phyloP scores from a whole-genome alignment of 2,797 vertebrate genomes.

The Okamejei kenojei region DNA sequence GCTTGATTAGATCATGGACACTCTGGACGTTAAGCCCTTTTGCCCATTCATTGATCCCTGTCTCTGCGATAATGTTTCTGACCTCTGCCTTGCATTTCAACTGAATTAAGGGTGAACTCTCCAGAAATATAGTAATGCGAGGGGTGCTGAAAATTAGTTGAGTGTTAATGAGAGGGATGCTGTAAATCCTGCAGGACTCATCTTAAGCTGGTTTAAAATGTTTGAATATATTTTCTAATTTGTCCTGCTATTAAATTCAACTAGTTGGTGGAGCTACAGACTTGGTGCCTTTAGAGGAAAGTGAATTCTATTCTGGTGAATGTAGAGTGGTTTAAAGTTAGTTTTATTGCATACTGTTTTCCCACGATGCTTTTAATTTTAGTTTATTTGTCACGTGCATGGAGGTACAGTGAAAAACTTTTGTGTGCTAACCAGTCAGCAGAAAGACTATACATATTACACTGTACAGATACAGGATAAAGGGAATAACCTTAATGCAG shows the following conservation, averaged over 20 bases:
- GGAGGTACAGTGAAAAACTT: too few relatives aligned
- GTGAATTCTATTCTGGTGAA: background rate
- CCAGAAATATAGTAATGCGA: background rate
- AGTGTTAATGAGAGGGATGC: too few relatives aligned
- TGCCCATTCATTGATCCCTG: too few relatives aligned
- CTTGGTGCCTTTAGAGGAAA: background rate
- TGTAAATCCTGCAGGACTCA: background rate
- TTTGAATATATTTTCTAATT: background rate
- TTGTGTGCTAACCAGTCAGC: too few relatives aligned
- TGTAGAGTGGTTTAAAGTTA: background rate
- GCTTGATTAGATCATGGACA: background rate
- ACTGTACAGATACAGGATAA: too few relatives aligned
- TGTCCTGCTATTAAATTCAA: too few relatives aligned
- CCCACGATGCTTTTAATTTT: too few relatives aligned
- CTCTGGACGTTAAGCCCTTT: too few relatives aligned
- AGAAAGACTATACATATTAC: too few relatives aligned
- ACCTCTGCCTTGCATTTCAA: background rate
- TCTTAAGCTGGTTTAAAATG: background rate
- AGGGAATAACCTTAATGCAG: too few relatives aligned
- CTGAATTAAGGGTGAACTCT: background rate
- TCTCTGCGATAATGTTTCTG: background rate
- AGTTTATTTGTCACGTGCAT: too few relatives aligned
- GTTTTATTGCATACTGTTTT: background rate
- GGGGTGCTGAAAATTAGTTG: too few relatives aligned
- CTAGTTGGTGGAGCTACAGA: background rate